Evolutionary conservation across 1,140 invertebrate species (phyloP), one percentile per base, ranked within the genome.

Genomic region (Brachionus paranguensis): DNA sequence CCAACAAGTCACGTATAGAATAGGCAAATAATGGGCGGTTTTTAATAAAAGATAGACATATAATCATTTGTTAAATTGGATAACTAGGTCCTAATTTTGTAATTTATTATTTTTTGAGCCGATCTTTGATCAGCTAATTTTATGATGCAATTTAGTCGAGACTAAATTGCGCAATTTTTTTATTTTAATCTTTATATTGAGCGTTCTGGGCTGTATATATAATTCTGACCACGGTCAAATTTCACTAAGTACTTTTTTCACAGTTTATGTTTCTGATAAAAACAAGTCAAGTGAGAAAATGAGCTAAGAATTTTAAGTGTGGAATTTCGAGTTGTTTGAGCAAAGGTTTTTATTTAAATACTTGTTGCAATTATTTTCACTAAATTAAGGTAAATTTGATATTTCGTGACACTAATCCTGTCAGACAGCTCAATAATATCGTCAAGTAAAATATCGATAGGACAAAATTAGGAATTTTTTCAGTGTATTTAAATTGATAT

Each of bases 251-350:
- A 37, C 45, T 72, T 72, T 17, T 72, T 72, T 72, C 33, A 72
- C 68, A 72, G 68, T 37, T 72, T 72, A 29, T 68, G n/a, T 68
- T 29, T 33, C 3, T 33, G 33, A 68, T 68, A 68, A 68, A 68
- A 68, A 68, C 64, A 68, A 33, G 8, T 68, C 64, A 68, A 68
- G 64, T 68, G 64, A 68, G 64, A 68, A 68, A 68, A 33, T 68
- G 53, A 55, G 53, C 53, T 68, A 68, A 68, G 64, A 68, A 68
- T 68, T 68, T 33, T 68, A 72, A 41, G 68, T 72, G 68, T 41
- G 33, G 68, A 72, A 72, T 72, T 72, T 72, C 68, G 41, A 72
- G 68, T 17, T 72, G 29, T 41, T 72, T 41, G 68, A 72, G 29
- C 29, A 72, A 72, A n/a, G 53, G 29, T 41, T 41, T 64, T 33